Conservation (phyloP, 37 sponge, comb jelly and placozoan species). For the Sycon ciliatum region DNA sequence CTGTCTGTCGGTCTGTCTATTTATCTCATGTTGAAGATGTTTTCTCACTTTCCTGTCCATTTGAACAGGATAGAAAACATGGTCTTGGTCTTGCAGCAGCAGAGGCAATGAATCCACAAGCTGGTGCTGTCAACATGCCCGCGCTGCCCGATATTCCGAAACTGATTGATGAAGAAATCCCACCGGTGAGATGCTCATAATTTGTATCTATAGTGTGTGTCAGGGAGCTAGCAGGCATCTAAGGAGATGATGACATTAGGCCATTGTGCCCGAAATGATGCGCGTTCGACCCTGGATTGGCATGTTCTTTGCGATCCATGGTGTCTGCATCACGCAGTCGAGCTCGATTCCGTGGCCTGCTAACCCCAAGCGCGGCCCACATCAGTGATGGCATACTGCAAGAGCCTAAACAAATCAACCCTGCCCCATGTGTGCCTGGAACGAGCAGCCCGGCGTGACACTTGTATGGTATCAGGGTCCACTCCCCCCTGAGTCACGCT, state of each 20-base stretch:
- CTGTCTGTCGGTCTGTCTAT: too few species aligned
- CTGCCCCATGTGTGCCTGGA: slow-evolving; percentile 2
- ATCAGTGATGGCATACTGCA: background rate
- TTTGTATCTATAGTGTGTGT: too few species aligned
- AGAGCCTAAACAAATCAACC: too few species aligned
- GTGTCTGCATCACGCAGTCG: background rate
- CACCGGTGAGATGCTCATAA: too few species aligned
- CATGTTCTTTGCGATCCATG: background rate
- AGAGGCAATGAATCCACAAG: background rate
- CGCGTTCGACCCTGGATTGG: background rate
- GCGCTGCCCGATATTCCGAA: background rate
- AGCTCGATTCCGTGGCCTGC: background rate
- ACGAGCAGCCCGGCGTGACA: background rate
- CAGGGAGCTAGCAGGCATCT: too few species aligned
- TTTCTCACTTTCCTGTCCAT: too few species aligned
- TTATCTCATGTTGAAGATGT: too few species aligned
- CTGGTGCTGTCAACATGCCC: background rate
- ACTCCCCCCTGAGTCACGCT: too few species aligned
- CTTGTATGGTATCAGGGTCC: too few species aligned
- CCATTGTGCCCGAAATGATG: too few species aligned
- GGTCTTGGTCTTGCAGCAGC: background rate
- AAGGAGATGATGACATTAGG: too few species aligned
- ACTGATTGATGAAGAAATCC: background rate
- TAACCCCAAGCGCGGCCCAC: background rate
- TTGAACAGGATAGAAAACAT: too few species aligned